Conservation (phyloP, 1,140 invertebrate genomes). For the Cataglyphis hispanica region DNA sequence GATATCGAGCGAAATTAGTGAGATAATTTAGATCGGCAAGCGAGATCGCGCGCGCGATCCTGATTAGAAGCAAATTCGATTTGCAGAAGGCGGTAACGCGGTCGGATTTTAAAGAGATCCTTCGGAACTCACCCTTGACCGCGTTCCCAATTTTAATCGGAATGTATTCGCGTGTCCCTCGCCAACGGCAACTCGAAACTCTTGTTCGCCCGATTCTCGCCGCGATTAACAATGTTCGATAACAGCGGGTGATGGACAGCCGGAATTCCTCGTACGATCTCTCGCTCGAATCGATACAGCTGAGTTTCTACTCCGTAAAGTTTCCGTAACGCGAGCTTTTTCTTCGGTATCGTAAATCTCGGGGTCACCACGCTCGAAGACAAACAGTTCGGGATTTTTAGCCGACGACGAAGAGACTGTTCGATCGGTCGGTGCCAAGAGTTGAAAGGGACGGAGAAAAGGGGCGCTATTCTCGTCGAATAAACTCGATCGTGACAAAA, state of each 20-base stretch:
- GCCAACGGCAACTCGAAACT: neutral
- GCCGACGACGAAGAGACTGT: slow-evolving; percentile 18
- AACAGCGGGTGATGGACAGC: slow-evolving; percentile 44
- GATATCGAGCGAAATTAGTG: slow-evolving; percentile 76
- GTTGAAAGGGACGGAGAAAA: slow-evolving; percentile 18
- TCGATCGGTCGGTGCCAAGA: slow-evolving; percentile 37
- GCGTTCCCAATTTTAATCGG: slow-evolving; percentile 14
- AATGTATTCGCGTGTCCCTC: slow-evolving; percentile 50
- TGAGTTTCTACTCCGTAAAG: slow-evolving; percentile 19
- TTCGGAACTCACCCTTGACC: slow-evolving; percentile 56
- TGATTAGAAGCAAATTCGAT: neutral
- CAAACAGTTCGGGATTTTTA: slow-evolving; percentile 52
- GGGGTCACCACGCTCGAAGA: slow-evolving; percentile 40
- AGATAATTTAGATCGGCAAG: slow-evolving; percentile 79
- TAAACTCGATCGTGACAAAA: slow-evolving; percentile 51
- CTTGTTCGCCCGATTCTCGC: slow-evolving; percentile 12
- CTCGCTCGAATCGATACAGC: slow-evolving; percentile 51
- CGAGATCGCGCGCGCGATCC: slow-evolving; percentile 68
- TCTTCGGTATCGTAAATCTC: slow-evolving; percentile 30
- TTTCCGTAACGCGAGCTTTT: slow-evolving; percentile 32
- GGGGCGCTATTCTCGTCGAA: slow-evolving; percentile 35
- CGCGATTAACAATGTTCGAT: slow-evolving; percentile 63
- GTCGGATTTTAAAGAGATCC: slow-evolving; percentile 46
- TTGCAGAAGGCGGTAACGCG: neutral
- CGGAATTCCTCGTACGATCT: slow-evolving; percentile 57